A percentile compares a stretch with the other conserved stretches of the same genome.
Conservation (phyloP, 2,113 vertebrate genomes). For the Hyla sarda region DNA sequence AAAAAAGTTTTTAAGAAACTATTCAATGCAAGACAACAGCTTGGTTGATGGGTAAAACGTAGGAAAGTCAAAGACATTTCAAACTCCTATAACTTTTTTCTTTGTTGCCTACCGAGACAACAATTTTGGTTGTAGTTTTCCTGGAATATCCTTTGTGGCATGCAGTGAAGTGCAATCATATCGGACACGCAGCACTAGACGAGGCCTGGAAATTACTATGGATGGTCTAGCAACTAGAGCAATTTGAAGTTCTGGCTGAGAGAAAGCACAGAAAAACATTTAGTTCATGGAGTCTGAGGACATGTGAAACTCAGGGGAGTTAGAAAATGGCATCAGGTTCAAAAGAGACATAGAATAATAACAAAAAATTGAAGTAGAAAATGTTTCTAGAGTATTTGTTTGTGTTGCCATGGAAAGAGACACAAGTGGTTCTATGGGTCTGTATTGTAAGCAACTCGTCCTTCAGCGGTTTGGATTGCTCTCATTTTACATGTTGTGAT, state of each 20-base stretch:
- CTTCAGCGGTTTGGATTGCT: neutral
- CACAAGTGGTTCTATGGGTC: neutral
- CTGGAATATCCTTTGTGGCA: neutral
- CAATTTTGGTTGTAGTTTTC: neutral
- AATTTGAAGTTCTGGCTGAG: neutral
- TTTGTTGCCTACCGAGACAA: neutral
- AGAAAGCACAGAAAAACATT: neutral
- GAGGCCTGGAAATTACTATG: neutral
- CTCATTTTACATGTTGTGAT: neutral
- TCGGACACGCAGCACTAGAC: neutral
- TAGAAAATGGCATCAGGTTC: slow-evolving; percentile 1
- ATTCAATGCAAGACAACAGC: neutral
- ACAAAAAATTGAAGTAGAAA: neutral
- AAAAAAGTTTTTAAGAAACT: too few species aligned
- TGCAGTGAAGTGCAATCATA: slow-evolving; percentile 16
- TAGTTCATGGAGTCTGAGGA: neutral
- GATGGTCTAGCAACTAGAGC: slow-evolving; percentile 5
- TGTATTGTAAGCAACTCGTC: neutral
- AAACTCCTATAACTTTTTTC: neutral
- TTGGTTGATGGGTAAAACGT: neutral
- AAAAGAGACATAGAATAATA: neutral
- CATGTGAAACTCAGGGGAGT: neutral
- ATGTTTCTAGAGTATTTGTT: neutral
- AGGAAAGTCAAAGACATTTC: neutral
- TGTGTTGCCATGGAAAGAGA: neutral